Percentiles rank a stretch among this genome's conserved stretches.
Evolutionary conservation across 2,797 vertebrate genomes (phyloP).

Genomic region (Falco biarmicus): DNA sequence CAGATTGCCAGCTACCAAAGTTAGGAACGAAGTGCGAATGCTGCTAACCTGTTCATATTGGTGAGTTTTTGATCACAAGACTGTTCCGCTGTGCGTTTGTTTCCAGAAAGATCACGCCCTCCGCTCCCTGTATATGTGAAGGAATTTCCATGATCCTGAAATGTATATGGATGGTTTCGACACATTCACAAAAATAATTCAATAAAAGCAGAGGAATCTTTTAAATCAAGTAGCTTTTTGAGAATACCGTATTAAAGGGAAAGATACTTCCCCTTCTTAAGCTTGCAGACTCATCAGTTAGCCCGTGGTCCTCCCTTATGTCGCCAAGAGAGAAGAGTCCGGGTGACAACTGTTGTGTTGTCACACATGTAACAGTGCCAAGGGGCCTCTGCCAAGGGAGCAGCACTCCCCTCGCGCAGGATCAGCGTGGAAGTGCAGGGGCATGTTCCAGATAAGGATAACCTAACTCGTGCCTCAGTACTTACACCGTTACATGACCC

Average conservation of each 20-base stretch:
- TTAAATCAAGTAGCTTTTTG: neutral
- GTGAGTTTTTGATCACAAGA: constrained; percentile 98
- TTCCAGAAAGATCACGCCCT: constrained; percentile 95
- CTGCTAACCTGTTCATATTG: constrained; percentile 93
- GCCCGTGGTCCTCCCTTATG: neutral
- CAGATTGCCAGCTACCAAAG: neutral
- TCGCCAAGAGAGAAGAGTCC: neutral
- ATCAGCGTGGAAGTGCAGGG: neutral
- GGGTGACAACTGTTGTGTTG: neutral
- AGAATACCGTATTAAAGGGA: neutral
- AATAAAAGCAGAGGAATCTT: neutral
- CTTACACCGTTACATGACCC: neutral
- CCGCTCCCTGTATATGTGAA: constrained; percentile 98
- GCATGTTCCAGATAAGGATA: neutral
- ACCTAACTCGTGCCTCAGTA: neutral
- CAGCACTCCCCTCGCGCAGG: neutral
- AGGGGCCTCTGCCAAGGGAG: neutral
- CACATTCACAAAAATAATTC: neutral
- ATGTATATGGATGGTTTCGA: neutral
- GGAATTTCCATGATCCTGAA: constrained; percentile 93
- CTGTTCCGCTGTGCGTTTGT: constrained; percentile 96
- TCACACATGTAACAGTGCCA: neutral
- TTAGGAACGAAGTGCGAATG: accelerated
- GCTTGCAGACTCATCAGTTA: neutral
- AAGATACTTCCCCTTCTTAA: neutral